Evolutionary conservation across 2,797 vertebrate species (phyloP), one percentile per base, ranked within the genome.

Genomic region (Cyclopterus lumpus): DNA sequence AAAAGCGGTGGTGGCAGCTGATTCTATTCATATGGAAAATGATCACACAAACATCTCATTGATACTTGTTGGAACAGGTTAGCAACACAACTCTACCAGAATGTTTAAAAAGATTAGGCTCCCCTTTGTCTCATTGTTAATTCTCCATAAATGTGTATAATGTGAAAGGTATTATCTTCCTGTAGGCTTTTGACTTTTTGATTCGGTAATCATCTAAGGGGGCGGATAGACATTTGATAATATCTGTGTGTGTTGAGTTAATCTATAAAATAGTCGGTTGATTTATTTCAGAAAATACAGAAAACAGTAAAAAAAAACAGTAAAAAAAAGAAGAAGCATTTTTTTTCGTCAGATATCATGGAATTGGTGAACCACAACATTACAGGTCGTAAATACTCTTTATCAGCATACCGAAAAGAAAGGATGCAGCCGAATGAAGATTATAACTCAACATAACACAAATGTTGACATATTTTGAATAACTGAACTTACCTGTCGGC

Each of bases 401-500:
- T 24, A 58, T 57, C 26, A 75, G 15, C 51, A 32, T 7, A 40
- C n/a, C 3, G 48, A 20, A 58, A 48, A 26, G 2, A 40, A 16
- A 68, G 16, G 2, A 12, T 3, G 9, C 20, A 18, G 16, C 7
- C 3, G 16, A 18, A 61, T 24, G 30, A 63, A 30, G 9, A 75
- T 63, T 61, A 40, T 36, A 74, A 12, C 30, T 54, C 5, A 63
- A 24, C 30, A 51, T 66, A 77, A 26, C 36, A 32, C 3, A 28
- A 28, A 67, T 46, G 16, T 59, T 57, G 32, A 34, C 6, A 67
- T 75, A 51, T 34, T 82, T 63, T 20, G 11, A 72, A 71, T 54
- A 34, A 42, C 2, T 61, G 30, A 20, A 16, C 82, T 77, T 89
- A 94, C 94, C 92, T 77, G 81, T 30, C 0, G 77, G 75, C 34